phyloP scores from a whole-genome alignment of 2,797 vertebrate species.

The Saxicola maurus region DNA sequence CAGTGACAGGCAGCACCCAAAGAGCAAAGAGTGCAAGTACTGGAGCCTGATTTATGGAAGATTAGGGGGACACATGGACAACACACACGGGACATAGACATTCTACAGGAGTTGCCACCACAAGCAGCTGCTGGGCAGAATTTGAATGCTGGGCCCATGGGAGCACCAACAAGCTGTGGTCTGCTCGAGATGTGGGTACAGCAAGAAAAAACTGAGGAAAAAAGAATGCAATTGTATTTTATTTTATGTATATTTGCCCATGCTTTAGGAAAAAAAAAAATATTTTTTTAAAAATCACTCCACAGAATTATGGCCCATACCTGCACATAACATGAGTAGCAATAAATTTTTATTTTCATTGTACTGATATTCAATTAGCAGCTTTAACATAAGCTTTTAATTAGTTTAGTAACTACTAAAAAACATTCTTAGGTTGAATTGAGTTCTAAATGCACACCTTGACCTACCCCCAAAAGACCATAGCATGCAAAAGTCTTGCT shows the following conservation, averaged over 20 bases:
- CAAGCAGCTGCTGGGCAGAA: neutral
- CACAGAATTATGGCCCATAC: neutral
- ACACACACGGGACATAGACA: neutral
- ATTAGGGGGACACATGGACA: neutral
- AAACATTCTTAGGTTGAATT: neutral
- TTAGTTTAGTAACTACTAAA: neutral
- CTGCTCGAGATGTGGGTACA: neutral
- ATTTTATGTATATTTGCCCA: neutral
- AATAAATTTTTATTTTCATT: neutral
- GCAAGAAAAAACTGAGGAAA: neutral
- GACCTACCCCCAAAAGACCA: neutral
- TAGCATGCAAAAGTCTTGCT: neutral
- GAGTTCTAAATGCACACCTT: neutral
- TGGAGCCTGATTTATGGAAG: neutral
- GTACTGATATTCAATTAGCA: neutral
- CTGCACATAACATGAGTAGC: neutral
- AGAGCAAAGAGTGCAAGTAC: neutral
- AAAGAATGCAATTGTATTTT: fast-evolving
- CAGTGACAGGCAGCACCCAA: neutral
- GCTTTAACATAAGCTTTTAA: neutral
- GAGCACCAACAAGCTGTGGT: neutral
- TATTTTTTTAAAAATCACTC: neutral
- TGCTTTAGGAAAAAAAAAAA: neutral
- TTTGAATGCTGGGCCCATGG: neutral
- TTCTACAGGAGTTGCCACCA: neutral